Conservation (phyloP, 2,113 vertebrate species). For the Equus quagga region DNA sequence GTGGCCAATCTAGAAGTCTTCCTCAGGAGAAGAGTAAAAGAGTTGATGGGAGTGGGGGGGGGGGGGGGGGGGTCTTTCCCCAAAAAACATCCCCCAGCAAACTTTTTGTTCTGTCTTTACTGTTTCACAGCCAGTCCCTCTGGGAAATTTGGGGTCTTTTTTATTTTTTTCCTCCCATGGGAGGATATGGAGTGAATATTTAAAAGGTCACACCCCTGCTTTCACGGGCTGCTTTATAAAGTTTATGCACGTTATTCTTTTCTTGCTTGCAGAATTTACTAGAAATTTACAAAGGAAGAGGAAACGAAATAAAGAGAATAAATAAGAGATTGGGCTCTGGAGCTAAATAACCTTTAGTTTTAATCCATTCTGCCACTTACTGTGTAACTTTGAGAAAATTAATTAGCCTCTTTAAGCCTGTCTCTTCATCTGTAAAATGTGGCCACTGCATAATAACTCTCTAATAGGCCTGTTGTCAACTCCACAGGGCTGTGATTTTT, state of each 20-base stretch:
- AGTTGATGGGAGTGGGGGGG: rapidly evolving
- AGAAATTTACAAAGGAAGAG: neutral
- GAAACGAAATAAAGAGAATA: neutral
- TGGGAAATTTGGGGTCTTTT: neutral
- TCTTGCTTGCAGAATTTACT: neutral
- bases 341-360: neutral
- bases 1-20: too few species aligned
- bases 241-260: neutral
- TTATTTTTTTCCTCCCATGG: neutral
- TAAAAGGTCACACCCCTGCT: neutral
- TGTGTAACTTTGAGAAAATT: neutral
- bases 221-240: neutral
- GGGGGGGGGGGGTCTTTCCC: rapidly evolving
- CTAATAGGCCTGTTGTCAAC: neutral
- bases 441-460: neutral
- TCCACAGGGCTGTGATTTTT: neutral
- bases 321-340: neutral
- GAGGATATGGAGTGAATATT: neutral
- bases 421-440: conserved; percentile 33
- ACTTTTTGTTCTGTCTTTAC: too few species aligned
- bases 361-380: neutral
- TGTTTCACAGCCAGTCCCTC: neutral
- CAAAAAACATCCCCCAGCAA: rapidly evolving
- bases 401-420: conserved; percentile 17
- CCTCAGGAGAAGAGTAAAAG: too few species aligned